These are phyloP conservation scores for Himalopsyche japonica DNA, from an alignment of 2,888 invertebrate species.

Conservation along the genomic window DNA sequence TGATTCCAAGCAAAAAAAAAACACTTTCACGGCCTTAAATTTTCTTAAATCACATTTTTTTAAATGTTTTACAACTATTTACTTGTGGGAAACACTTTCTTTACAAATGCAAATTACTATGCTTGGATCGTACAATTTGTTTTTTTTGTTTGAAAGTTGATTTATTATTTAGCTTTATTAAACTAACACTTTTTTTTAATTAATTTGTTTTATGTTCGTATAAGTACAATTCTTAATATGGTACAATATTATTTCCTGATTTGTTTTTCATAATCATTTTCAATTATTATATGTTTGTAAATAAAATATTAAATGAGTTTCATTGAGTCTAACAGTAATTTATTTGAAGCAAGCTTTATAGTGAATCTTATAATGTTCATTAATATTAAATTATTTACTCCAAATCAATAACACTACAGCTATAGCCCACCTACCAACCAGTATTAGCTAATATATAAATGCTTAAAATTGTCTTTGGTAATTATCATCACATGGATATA, in stretches of 20 bases:
- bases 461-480: no score
- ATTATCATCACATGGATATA: no score
- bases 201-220: background rate
- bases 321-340: background rate
- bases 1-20: background rate
- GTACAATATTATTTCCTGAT: background rate
- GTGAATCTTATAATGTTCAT: background rate
- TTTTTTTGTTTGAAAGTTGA: background rate
- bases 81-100: background rate
- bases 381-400: no score
- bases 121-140: background rate
- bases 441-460: no score
- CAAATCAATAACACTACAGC: no score
- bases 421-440: no score
- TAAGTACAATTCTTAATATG: background rate
- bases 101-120: background rate
- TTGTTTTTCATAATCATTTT: background rate
- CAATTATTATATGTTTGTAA: background rate
- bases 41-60: background rate
- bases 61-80: background rate
- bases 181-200: background rate
- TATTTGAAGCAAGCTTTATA: background rate
- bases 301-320: background rate
- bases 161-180: background rate
- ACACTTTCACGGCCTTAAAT: background rate